These are phyloP conservation scores for Athetis lepigone DNA, from an alignment of 2,888 invertebrate species.

Conservation along the genomic window DNA sequence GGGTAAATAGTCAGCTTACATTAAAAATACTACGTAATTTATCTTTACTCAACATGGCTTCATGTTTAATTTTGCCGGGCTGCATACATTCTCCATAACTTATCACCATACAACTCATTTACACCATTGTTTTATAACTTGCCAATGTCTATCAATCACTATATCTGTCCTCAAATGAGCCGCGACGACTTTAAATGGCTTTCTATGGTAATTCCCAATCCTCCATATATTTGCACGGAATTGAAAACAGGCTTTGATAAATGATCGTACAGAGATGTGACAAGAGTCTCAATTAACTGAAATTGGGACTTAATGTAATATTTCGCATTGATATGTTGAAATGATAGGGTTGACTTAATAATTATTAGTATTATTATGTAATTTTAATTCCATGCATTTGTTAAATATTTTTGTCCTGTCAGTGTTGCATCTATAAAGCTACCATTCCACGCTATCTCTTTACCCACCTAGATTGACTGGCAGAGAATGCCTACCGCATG, in stretches of 20 bases:
- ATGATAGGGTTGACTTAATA: neutral
- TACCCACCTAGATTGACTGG: too few species aligned
- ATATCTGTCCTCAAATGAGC: conserved; percentile 21
- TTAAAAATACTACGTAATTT: too few species aligned
- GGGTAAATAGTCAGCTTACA: neutral
- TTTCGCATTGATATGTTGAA: neutral
- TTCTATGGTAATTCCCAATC: conserved; percentile 42
- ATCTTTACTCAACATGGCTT: too few species aligned
- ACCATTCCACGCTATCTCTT: too few species aligned
- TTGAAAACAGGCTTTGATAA: conserved; percentile 30
- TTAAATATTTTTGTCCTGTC: too few species aligned
- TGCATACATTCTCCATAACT: conserved; percentile 1
- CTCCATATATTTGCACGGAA: conserved; percentile 28
- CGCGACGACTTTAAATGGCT: conserved; percentile 27
- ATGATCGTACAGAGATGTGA: neutral
- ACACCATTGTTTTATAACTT: neutral
- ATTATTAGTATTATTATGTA: too few species aligned
- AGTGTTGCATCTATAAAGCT: too few species aligned
- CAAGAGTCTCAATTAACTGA: conserved; percentile 2
- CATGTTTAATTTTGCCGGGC: too few species aligned
- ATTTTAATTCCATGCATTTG: too few species aligned
- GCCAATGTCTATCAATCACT: conserved; percentile 24
- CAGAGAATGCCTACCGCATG: too few species aligned
- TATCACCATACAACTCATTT: neutral
- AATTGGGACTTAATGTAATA: neutral